A percentile compares a stretch with the other conserved stretches of the same genome.
phyloP scores from a whole-genome alignment of 2,888 invertebrate species.

The Loripinus fragilis region DNA sequence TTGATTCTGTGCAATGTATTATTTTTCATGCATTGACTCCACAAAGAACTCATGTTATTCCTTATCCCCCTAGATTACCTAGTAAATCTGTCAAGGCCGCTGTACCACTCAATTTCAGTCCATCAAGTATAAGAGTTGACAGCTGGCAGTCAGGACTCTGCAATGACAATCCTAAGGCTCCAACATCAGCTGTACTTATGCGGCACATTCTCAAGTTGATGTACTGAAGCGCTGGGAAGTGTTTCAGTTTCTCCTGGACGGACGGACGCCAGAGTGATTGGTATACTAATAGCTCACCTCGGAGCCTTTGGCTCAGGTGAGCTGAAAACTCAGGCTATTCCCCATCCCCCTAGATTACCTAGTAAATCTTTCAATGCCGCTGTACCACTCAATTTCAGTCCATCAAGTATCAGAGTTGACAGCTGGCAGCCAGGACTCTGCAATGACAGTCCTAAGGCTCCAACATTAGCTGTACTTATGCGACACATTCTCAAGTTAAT shows the following conservation, averaged over 20 bases:
- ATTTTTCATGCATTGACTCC: no score
- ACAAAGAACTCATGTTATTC: no score
- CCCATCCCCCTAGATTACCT: no score
- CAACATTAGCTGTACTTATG: conserved; percentile 52
- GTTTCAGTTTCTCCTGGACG: conserved; percentile 45
- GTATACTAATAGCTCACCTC: no score
- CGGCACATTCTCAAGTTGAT: conserved; percentile 70
- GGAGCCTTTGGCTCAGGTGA: conserved; percentile 63
- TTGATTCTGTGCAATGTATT: no score
- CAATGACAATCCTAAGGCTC: conserved; percentile 20
- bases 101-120: conserved; percentile 72
- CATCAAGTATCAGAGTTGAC: conserved; percentile 67
- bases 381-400: conserved; percentile 72
- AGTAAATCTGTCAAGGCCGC: conserved; percentile 60
- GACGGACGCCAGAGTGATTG: conserved; percentile 10
- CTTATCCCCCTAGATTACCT: no score
- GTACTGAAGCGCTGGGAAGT: conserved; percentile 64
- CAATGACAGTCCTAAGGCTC: conserved; percentile 26
- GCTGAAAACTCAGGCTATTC: no score
- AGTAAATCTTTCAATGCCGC: conserved; percentile 60
- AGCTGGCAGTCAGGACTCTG: no score
- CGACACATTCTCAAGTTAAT: conserved; percentile 70
- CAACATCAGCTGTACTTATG: conserved; percentile 52
- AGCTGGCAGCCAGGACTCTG: conserved; percentile 22
- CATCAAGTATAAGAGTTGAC: no score